phyloP scores from a whole-genome alignment of 2,113 vertebrate genomes.

The Leptodactylus fuscus region DNA sequence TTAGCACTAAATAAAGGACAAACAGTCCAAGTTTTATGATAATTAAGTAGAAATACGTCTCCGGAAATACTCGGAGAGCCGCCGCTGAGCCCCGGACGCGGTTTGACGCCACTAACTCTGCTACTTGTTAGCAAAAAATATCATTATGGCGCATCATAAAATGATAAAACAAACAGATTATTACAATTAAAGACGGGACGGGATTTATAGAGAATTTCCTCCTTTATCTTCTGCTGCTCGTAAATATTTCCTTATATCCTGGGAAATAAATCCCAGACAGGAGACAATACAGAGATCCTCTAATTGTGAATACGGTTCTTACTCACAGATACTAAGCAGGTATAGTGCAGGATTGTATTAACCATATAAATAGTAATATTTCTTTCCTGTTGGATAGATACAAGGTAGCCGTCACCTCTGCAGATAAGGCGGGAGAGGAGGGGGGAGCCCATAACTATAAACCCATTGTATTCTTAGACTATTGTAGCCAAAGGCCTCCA shows the following conservation, averaged over 20 bases:
- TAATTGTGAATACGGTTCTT: background rate
- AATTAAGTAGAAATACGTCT: slow-evolving; percentile 36
- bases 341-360: too few relatives aligned
- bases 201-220: background rate
- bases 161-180: background rate
- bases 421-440: too few relatives aligned
- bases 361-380: too few relatives aligned
- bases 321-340: too few relatives aligned
- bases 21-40: slow-evolving; percentile 42
- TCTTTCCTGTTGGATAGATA: too few relatives aligned
- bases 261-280: background rate
- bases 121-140: slow-evolving; percentile 8
- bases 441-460: too few relatives aligned
- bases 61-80: slow-evolving; percentile 10
- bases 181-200: too few relatives aligned
- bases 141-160: slow-evolving; percentile 8
- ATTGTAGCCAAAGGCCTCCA: too few relatives aligned
- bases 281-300: too few relatives aligned
- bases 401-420: too few relatives aligned
- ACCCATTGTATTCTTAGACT: too few relatives aligned
- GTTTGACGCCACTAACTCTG: slow-evolving; percentile 13
- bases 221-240: background rate
- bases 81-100: background rate
- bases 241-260: background rate
- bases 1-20: slow-evolving; percentile 43